These are phyloP conservation scores for Heliconius hermathena DNA, from an alignment of 1,140 invertebrate genomes.

Conservation along the genomic window DNA sequence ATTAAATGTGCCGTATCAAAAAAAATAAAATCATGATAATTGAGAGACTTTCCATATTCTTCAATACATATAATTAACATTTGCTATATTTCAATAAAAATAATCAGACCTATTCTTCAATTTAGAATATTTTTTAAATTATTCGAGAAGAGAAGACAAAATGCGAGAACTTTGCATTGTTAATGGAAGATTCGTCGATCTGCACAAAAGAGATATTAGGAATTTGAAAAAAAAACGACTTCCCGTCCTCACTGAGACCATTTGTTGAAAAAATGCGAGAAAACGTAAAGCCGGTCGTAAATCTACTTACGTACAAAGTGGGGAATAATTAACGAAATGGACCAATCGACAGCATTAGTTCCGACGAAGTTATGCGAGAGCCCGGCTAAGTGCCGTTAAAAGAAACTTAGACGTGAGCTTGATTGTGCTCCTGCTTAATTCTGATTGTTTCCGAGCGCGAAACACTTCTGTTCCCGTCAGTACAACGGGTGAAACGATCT, in stretches of 20 bases:
- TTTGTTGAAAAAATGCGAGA: conserved; percentile 58
- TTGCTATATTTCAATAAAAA: background rate
- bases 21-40: background rate
- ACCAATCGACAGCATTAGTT: conserved; percentile 80
- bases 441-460: conserved; percentile 77
- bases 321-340: conserved; percentile 81
- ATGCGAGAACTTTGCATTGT: conserved; percentile 26
- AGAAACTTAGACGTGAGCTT: conserved; percentile 78
- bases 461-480: conserved; percentile 74
- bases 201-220: conserved; percentile 28
- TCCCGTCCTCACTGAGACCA: conserved; percentile 32
- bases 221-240: conserved; percentile 37
- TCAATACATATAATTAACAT: background rate
- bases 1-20: background rate
- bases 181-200: conserved; percentile 30
- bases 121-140: background rate
- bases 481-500: conserved; percentile 63
- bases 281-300: conserved; percentile 71
- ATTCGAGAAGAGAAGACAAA: too few species aligned
- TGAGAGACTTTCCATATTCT: background rate
- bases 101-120: background rate
- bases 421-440: conserved; percentile 79
- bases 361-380: conserved; percentile 74
- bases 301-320: conserved; percentile 81
- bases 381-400: conserved; percentile 77